Percentiles rank a stretch among this genome's conserved stretches.
Evolutionary conservation across 1,140 invertebrate species (phyloP).

Genomic region (Papilio aristodemus): DNA sequence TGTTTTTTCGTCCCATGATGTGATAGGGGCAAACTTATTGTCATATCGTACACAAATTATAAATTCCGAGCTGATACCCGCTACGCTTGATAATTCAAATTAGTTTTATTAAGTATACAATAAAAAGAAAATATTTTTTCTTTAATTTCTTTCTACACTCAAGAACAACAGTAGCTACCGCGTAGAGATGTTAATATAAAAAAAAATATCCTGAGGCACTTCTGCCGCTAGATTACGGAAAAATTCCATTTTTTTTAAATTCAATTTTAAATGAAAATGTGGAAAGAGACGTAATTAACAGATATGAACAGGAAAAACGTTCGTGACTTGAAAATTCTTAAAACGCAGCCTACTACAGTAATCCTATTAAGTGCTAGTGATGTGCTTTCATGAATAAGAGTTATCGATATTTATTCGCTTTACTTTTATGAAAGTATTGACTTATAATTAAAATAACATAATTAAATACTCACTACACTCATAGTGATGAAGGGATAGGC

Average conservation of each 20-base stretch:
- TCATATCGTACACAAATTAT: no score
- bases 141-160: background rate
- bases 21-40: no score
- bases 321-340: slow-evolving; percentile 34
- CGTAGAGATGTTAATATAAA: background rate
- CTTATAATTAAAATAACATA: no score
- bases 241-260: background rate
- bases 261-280: slow-evolving; percentile 16
- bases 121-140: no score
- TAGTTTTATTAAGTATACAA: no score
- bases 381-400: background rate
- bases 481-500: no score
- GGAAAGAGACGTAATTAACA: slow-evolving; percentile 12
- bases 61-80: no score
- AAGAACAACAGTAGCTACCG: background rate
- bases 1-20: no score
- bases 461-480: background rate
- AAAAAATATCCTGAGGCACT: background rate
- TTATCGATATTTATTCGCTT: slow-evolving; percentile 35
- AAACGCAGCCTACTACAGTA: slow-evolving; percentile 37
- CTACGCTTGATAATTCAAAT: no score
- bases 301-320: slow-evolving; percentile 31
- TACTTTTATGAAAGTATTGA: background rate
- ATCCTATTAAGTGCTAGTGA: slow-evolving; percentile 40
- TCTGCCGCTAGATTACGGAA: background rate